A percentile compares a stretch with the other conserved stretches of the same genome.
Evolutionary conservation across 1,140 invertebrate genomes (phyloP).

Genomic region (Scaptomyza hsui): DNA sequence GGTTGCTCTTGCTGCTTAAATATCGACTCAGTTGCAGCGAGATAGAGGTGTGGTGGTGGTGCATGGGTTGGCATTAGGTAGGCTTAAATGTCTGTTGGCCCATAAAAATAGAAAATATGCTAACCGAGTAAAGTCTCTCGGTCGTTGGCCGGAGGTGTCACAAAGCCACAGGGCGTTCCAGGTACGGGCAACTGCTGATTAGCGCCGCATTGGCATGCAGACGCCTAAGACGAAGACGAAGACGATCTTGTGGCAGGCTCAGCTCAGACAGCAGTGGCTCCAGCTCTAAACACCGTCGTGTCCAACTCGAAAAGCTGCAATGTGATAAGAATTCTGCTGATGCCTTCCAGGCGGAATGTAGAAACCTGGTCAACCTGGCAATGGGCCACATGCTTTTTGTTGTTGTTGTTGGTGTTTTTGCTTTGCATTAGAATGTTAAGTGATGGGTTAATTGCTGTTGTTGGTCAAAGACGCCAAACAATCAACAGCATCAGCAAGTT

Average conservation of each 20-base stretch:
- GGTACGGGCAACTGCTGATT: constrained; percentile 51
- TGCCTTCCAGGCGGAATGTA: too few species aligned
- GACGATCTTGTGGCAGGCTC: constrained; percentile 31
- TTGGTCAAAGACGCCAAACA: constrained; percentile 8
- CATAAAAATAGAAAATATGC: constrained; percentile 53
- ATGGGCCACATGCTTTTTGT: background rate
- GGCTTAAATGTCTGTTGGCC: constrained; percentile 26
- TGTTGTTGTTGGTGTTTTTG: background rate
- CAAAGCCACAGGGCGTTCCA: constrained; percentile 31
- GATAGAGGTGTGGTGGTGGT: constrained; percentile 18
- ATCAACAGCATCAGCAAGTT: constrained; percentile 38
- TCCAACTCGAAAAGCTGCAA: constrained; percentile 3
- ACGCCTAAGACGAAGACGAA: constrained; percentile 37
- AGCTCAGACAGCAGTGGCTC: constrained; percentile 33
- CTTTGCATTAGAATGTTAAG: constrained; percentile 73
- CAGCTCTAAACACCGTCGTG: constrained; percentile 1
- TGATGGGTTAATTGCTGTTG: constrained; percentile 71
- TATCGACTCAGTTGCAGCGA: constrained; percentile 46
- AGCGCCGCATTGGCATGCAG: constrained; percentile 48
- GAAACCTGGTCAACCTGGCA: background rate
- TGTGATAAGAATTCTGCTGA: constrained; percentile 25
- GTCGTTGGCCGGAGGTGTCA: constrained; percentile 55
- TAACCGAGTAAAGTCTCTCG: constrained; percentile 4
- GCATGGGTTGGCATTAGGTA: constrained; percentile 33
- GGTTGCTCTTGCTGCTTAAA: constrained; percentile 58